A percentile compares a stretch with the other conserved stretches of the same genome.
These are phyloP conservation scores for Aldabrachelys gigantea DNA, from an alignment of 2,113 vertebrate genomes.

Conservation along the genomic window DNA sequence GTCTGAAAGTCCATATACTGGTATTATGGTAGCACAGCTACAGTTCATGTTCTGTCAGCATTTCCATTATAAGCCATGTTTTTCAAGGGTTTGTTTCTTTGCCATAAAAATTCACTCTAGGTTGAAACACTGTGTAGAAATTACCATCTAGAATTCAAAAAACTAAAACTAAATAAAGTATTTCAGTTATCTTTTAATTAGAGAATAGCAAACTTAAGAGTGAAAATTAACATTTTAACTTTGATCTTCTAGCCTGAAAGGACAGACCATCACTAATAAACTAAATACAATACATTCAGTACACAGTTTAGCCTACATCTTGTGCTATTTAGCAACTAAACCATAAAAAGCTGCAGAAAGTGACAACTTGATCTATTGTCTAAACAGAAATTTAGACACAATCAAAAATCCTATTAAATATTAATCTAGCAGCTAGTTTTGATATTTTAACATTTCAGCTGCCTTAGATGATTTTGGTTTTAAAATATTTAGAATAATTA, in stretches of 20 bases:
- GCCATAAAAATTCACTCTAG: conserved; percentile 76
- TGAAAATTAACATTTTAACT: not conserved
- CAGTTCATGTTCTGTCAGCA: conserved; percentile 84
- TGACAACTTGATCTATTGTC: conserved; percentile 28
- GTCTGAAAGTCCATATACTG: conserved; percentile 65
- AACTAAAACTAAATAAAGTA: not conserved
- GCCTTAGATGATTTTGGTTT: conserved; percentile 22
- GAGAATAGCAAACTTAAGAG: conserved; percentile 5
- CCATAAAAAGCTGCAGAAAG: conserved; percentile 25
- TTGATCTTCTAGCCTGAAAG: not conserved
- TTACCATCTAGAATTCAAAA: conserved; percentile 34
- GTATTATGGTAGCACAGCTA: conserved; percentile 70
- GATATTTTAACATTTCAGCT: conserved; percentile 42
- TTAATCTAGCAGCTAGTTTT: conserved; percentile 35
- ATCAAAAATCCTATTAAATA: conserved; percentile 53
- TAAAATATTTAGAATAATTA: conserved; percentile 14
- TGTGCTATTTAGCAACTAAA: conserved; percentile 53
- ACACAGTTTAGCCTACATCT: not conserved
- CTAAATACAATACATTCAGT: not conserved
- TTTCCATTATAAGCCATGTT: conserved; percentile 83
- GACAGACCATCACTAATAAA: not conserved
- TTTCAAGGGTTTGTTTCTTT: conserved; percentile 79
- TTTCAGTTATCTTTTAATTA: conserved; percentile 33
- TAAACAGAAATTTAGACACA: conserved; percentile 61
- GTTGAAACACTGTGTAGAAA: conserved; percentile 78